Evolutionary conservation across 2,888 invertebrate genomes (phyloP), one percentile per base, ranked within the genome.

Genomic region (Alcis repandata): DNA sequence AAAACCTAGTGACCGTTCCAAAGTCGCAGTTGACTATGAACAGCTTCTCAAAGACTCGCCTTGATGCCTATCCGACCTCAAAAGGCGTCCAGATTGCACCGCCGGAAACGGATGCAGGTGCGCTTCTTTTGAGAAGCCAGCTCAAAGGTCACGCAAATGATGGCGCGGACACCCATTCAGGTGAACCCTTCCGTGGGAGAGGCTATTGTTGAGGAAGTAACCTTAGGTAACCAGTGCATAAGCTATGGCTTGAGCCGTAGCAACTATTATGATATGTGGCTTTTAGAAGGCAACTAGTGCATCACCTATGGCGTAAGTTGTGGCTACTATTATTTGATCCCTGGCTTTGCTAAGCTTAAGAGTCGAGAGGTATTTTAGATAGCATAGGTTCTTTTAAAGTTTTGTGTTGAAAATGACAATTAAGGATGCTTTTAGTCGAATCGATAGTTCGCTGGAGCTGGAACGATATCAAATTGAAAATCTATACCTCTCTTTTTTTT

Each of bases 71-170:
- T 41, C 8, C 15, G 41, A 32, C 10, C 43, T 54, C 43, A 56
- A 43, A 54, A 19, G 56, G 4, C 19, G 45, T 33, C 33, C 19
- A 56, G 20, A 46, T 56, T 56, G 56, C 56, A 56, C 19, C 54
- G 27, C 56, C 32, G 56, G 56, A 56, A 56, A 45, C 56, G 56
- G 56, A 56, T 46, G 56, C 45, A 56, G 56, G 45, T 56, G 56
- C 8, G 19, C 11, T 19, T 36, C 36, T 36, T 49, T 49, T 46
- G 46, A 43, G 33, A 17, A 17, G 32, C 15, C 45, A 10, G 54
- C 54, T 54, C 54, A 43, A 19, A 19, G 56, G 56, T 56, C 56
- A 56, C 27, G 17, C 32, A 17, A 43, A 43, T 15, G 54, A 32
- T 17, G 41, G 8, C 54, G n/a, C 41, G 43, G 54, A 56, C 56